Evolutionary conservation across 2,113 vertebrate species (phyloP).

Genomic region (Glaucomys volans): DNA sequence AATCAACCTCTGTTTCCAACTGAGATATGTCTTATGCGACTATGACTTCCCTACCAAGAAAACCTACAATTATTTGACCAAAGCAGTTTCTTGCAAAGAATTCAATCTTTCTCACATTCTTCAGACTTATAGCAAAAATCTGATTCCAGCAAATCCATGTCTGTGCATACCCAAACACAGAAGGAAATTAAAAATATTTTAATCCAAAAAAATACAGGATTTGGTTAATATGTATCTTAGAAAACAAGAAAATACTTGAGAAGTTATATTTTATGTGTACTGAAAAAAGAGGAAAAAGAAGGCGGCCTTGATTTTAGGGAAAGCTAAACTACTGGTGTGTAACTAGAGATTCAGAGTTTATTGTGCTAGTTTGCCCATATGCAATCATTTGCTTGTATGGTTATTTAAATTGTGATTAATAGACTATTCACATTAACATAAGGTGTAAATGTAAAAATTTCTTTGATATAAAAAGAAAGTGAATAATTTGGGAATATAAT

Average conservation of each 20-base stretch:
- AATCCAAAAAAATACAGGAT: neutral
- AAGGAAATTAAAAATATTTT: neutral
- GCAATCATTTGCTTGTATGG: neutral
- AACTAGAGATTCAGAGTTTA: neutral
- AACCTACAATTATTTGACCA: conserved; percentile 39
- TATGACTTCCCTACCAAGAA: neutral
- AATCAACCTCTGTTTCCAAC: conserved; percentile 13
- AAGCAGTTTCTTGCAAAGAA: neutral
- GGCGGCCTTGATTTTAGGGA: neutral
- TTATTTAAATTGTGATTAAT: neutral
- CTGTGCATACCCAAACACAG: neutral
- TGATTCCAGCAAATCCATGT: neutral
- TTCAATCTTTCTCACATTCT: neutral
- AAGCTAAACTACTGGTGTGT: neutral
- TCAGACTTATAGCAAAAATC: neutral
- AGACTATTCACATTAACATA: neutral
- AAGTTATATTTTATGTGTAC: neutral
- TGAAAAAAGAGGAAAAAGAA: neutral
- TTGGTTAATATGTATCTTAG: neutral
- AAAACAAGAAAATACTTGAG: neutral
- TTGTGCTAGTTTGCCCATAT: neutral
- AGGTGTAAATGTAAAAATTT: neutral
- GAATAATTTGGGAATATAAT: neutral
- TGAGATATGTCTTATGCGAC: neutral
- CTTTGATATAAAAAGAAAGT: neutral